phyloP scores from a whole-genome alignment of 2,113 vertebrate genomes.

The Piaya cayana region DNA sequence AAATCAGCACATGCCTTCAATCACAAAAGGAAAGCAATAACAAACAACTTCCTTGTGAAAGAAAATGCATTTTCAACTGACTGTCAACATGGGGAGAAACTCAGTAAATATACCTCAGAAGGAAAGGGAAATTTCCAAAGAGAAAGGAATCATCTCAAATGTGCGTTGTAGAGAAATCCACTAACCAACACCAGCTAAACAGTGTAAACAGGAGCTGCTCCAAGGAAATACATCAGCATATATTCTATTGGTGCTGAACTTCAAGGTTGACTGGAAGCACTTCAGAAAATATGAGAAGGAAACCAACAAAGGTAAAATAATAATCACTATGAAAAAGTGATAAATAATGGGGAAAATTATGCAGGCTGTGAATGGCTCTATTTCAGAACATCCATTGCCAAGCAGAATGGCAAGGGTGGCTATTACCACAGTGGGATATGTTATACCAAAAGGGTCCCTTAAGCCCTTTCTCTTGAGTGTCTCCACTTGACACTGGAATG shows the following conservation, averaged over 20 bases:
- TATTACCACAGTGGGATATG: background rate
- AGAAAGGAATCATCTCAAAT: background rate
- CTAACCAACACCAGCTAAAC: background rate
- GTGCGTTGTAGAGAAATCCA: background rate
- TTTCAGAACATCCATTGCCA: background rate
- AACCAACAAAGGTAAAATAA: background rate
- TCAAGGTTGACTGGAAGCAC: background rate
- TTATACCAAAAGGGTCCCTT: fast-evolving
- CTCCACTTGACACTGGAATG: background rate
- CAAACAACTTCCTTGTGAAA: background rate
- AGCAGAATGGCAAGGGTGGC: background rate
- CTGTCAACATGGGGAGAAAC: background rate
- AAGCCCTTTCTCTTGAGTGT: background rate
- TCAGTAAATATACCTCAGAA: background rate
- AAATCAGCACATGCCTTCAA: background rate
- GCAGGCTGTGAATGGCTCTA: background rate
- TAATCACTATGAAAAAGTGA: background rate
- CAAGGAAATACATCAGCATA: background rate
- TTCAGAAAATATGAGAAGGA: background rate
- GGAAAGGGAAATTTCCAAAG: background rate
- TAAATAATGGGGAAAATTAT: background rate
- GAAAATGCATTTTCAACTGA: background rate
- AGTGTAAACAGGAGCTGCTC: background rate
- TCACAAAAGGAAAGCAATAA: background rate
- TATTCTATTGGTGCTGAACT: background rate